These are phyloP conservation scores for Pyrgus malvae DNA, from an alignment of 2,888 invertebrate species.

Conservation along the genomic window DNA sequence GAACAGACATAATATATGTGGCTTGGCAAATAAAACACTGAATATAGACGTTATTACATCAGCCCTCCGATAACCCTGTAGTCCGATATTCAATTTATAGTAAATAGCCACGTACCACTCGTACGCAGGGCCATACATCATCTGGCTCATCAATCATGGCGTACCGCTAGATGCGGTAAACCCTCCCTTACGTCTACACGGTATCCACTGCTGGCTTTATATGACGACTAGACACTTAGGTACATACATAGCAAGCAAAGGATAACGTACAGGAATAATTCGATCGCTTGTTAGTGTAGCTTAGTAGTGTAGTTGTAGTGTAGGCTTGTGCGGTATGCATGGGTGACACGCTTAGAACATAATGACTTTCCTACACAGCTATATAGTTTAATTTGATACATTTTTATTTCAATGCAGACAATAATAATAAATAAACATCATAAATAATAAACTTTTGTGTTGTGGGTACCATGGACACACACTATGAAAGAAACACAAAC, in stretches of 20 bases:
- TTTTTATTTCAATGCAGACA: too few relatives aligned
- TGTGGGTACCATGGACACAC: neutral
- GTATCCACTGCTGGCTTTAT: neutral
- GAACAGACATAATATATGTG: too few relatives aligned
- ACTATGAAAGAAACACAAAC: neutral
- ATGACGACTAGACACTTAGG: neutral
- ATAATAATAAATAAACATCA: too few relatives aligned
- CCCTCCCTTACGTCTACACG: neutral
- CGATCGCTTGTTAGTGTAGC: too few relatives aligned
- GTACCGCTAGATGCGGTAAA: neutral
- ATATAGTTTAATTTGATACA: too few relatives aligned
- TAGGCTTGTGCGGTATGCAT: neutral
- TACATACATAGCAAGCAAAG: neutral
- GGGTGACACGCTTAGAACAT: slow-evolving; percentile 3
- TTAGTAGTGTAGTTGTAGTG: neutral
- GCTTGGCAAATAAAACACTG: too few relatives aligned
- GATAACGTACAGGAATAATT: too few relatives aligned
- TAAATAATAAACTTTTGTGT: too few relatives aligned
- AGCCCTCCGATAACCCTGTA: neutral
- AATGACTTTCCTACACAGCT: slow-evolving; percentile 6
- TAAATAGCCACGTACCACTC: slow-evolving; percentile 17
- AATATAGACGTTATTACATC: neutral
- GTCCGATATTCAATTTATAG: slow-evolving; percentile 4
- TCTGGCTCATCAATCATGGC: slow-evolving; percentile 15
- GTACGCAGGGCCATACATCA: slow-evolving; percentile 11